Percentiles rank a stretch among this genome's conserved stretches.
Conservation (phyloP, 2,113 vertebrate species). For the Myodes glareolus region DNA sequence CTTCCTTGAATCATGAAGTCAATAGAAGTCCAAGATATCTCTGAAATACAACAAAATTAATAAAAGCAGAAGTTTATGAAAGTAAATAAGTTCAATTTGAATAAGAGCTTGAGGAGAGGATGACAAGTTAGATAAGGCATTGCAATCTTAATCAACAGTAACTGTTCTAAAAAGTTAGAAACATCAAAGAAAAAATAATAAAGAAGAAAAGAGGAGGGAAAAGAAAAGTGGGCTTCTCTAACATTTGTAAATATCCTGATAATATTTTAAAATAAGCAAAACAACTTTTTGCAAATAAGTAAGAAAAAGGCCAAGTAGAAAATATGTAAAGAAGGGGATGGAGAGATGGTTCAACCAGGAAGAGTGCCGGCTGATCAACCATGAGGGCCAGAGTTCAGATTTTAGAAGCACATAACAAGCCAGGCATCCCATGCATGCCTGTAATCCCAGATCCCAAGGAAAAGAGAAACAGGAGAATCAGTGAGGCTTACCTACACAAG, state of each 20-base stretch:
- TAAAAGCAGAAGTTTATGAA: neutral
- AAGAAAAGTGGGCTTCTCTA: slow-evolving; percentile 9
- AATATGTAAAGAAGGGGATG: neutral
- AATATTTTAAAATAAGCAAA: slow-evolving; percentile 31
- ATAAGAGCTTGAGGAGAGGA: neutral
- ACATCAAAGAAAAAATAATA: neutral
- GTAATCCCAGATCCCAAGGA: neutral
- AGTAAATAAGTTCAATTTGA: neutral
- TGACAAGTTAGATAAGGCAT: neutral
- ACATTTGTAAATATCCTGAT: slow-evolving; percentile 45
- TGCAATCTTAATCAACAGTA: neutral
- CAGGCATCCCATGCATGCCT: neutral
- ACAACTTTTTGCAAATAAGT: neutral
- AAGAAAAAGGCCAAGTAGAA: slow-evolving; percentile 11
- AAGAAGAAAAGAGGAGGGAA: neutral
- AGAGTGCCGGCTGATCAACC: neutral
- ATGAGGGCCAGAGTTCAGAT: neutral
- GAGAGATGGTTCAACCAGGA: neutral
- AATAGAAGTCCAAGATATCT: neutral
- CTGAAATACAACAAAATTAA: neutral
- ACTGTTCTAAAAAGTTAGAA: slow-evolving; percentile 48
- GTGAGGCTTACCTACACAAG: neutral
- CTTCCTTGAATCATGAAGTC: slow-evolving; percentile 18
- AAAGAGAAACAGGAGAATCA: neutral
- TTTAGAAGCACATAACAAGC: neutral